Evolutionary conservation across 2,113 vertebrate species (phyloP).

Genomic region (Xyrauchen texanus): DNA sequence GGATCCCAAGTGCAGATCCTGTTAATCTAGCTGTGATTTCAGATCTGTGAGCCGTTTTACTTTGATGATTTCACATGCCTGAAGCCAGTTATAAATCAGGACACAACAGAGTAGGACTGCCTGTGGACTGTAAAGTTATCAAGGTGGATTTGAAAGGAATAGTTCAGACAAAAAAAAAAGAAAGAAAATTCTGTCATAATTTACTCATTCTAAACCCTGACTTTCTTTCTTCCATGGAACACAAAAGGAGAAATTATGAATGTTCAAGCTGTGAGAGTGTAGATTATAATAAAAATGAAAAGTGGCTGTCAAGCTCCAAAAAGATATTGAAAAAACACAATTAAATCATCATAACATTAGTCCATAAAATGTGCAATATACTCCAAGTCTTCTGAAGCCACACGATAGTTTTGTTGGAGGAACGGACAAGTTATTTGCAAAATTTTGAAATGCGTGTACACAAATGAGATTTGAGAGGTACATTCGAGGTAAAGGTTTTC

Average conservation of each 20-base stretch:
- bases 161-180: not conserved
- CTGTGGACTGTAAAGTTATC: constrained; percentile 18
- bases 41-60: constrained; percentile 45
- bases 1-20: constrained; percentile 16
- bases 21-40: constrained; percentile 16
- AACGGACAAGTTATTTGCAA: no score
- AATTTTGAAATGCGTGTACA: no score
- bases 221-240: not conserved
- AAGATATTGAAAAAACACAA: not conserved
- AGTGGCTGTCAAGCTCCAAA: not conserved
- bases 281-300: not conserved
- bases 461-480: no score
- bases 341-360: not conserved
- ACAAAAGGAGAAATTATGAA: not conserved
- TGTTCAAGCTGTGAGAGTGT: not conserved
- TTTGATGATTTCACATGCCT: constrained; percentile 59
- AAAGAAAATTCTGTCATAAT: not conserved
- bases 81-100: constrained; percentile 40
- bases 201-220: not conserved
- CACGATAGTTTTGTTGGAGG: no score
- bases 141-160: not conserved
- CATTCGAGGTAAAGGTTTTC: no score
- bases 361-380: not conserved
- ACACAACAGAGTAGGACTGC: constrained; percentile 47
- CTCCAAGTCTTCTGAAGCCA: no score